Percentiles rank a stretch among this genome's conserved stretches.
These are phyloP conservation scores for Premnoplex brunnescens DNA, from an alignment of 2,797 vertebrate species.

Conservation along the genomic window DNA sequence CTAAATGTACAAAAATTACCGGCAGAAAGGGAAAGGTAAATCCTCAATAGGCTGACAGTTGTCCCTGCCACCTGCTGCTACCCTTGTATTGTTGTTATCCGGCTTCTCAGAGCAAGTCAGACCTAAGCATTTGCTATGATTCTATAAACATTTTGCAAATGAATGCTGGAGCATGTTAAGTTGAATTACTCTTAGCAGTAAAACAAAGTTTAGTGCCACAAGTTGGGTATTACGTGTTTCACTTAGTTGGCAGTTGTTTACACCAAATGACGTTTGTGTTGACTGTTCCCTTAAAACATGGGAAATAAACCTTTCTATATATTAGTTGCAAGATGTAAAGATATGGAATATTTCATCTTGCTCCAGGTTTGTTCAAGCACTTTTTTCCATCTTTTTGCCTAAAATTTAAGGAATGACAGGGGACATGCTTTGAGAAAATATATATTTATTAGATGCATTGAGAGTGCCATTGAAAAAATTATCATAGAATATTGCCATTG, in stretches of 20 bases:
- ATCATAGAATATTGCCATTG: too few relatives aligned
- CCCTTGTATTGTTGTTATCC: not conserved
- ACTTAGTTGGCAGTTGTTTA: not conserved
- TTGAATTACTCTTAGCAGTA: not conserved
- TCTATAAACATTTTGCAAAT: not conserved
- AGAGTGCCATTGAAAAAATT: not conserved
- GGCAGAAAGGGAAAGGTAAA: not conserved
- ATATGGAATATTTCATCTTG: not conserved
- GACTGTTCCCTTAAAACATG: not conserved
- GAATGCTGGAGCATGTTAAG: not conserved
- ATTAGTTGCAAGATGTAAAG: not conserved
- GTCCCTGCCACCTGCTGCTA: not conserved
- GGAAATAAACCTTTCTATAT: not conserved
- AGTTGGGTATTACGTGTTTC: not conserved
- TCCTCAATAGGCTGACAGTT: not conserved
- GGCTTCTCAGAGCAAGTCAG: not conserved
- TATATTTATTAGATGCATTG: not conserved
- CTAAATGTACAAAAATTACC: accelerated
- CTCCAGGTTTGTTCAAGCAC: not conserved
- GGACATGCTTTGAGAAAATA: not conserved
- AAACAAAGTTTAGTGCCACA: not conserved
- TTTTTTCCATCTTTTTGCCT: not conserved
- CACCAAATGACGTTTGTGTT: not conserved
- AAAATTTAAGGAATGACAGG: not conserved
- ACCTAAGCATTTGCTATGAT: not conserved